Base-by-base conservation (phyloP, 2,797 vertebrate species). In the Acipenser transmontanus region DNA sequence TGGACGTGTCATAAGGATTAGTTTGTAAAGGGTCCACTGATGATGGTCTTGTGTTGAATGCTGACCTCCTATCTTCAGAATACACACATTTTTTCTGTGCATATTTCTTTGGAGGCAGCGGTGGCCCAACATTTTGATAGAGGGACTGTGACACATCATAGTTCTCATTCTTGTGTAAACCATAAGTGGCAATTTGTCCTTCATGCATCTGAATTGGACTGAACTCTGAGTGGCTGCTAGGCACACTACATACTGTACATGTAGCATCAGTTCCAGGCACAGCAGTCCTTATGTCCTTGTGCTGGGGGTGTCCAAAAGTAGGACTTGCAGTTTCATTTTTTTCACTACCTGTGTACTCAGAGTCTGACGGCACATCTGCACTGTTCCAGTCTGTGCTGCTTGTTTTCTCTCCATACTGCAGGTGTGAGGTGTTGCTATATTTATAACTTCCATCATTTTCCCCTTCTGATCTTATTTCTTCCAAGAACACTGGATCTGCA, bases 81-180 rank as follows among this genome's bases (percentile, higher is more conserved):
- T 80, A 81, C 56, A 82, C 76, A 4, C 69, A 47, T 51, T 68
- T 12, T 71, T 72, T 76, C 65, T 67, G 61, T 71, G 67, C 51
- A 0, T 89, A 85, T 66, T 87, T 91, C 84, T 97, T 98, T 0
- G 91, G 91, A 1, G 94, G 92, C 74, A 96, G 65, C 62, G 91
- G 90, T 64, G 92, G 92, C 47, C 82, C 89, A 56, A 78, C 2
- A 64, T 84, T 87, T 17, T 80, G 86, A 71, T 84, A 79, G 72
- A 73, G 62, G 11, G 68, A 72, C 67, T 84, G 77, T 34, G 77
- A 70, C n/a, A 79, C 50, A 63, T 72, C 72, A 64, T 68, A 63
- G 20, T 67, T 68, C 14, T 85, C 76, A 34, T 34, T 34, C 34
- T 34, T 34, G 34, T 34, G 34, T 34, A 34, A 34, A 34, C 34